Evolutionary conservation across 2,888 invertebrate genomes (phyloP).

Genomic region (Andrena minutula): DNA sequence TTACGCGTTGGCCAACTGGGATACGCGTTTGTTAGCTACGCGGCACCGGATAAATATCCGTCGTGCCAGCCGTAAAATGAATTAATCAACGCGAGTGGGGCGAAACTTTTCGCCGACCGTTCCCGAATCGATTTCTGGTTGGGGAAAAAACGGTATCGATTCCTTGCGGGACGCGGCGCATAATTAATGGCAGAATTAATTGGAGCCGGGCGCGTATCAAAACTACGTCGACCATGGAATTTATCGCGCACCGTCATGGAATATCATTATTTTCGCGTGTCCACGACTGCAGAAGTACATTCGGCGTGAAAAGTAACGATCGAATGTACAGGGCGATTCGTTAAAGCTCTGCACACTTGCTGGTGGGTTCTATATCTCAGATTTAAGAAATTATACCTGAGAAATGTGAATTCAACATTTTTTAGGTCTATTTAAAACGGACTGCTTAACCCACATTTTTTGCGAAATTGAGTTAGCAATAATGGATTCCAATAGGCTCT

Average conservation of each 20-base stretch:
- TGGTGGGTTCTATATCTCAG: neutral
- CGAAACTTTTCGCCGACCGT: slow-evolving; percentile 3
- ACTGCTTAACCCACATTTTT: too few species aligned
- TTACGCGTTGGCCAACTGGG: neutral
- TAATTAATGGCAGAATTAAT: slow-evolving; percentile 48
- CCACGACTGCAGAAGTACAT: neutral
- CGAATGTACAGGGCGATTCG: neutral
- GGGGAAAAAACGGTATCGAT: slow-evolving; percentile 25
- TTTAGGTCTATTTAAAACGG: too few species aligned
- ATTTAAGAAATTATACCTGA: too few species aligned
- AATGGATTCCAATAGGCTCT: too few species aligned
- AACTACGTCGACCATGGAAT: slow-evolving; percentile 34
- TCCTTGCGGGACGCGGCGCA: slow-evolving; percentile 12
- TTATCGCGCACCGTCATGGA: slow-evolving; percentile 20
- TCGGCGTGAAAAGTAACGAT: slow-evolving; percentile 21
- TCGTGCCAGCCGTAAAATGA: slow-evolving; percentile 10
- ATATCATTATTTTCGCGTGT: slow-evolving; percentile 28
- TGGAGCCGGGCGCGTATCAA: slow-evolving; percentile 28
- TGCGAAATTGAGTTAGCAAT: too few species aligned
- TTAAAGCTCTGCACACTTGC: neutral
- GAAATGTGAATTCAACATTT: too few species aligned
- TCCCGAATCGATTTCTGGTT: slow-evolving; percentile 17
- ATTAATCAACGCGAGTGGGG: slow-evolving; percentile 24
- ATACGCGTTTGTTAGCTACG: slow-evolving; percentile 5
- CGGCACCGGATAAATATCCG: slow-evolving; percentile 10